Conservation (phyloP, 2,113 vertebrate species). For the Otolemur garnettii region DNA sequence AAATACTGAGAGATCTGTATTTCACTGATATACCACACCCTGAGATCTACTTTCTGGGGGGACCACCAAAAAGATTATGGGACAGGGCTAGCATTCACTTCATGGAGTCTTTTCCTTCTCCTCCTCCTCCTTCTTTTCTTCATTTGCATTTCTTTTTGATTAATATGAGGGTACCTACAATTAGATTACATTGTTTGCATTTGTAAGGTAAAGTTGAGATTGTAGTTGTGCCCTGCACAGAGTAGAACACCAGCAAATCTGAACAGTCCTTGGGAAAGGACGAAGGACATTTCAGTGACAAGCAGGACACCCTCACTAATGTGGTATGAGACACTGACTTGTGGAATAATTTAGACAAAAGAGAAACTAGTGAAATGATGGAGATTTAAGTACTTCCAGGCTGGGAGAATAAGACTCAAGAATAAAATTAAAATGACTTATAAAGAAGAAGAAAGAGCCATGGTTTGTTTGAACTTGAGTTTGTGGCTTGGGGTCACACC, state of each 20-base stretch:
- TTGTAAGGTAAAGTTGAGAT: no score
- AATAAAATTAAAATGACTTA: neutral
- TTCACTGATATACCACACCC: neutral
- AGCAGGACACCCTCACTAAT: neutral
- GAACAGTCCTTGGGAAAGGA: neutral
- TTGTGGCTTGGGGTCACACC: neutral
- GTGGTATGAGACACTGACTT: neutral
- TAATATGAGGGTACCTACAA: no score
- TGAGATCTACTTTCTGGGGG: neutral
- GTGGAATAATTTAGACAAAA: neutral
- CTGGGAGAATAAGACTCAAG: neutral
- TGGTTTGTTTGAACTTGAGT: neutral
- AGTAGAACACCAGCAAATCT: neutral
- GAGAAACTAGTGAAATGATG: neutral
- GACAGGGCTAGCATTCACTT: no score
- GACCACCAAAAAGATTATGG: accelerated
- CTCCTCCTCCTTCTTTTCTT: no score
- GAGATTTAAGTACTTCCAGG: neutral
- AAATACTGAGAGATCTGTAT: neutral
- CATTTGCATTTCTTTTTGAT: no score
- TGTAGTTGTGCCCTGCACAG: neutral
- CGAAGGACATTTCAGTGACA: neutral
- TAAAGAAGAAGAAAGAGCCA: neutral
- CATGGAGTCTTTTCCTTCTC: neutral
- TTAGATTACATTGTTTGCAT: no score